Evolutionary conservation across 2,113 vertebrate species (phyloP).

Genomic region (Mesocricetus auratus): DNA sequence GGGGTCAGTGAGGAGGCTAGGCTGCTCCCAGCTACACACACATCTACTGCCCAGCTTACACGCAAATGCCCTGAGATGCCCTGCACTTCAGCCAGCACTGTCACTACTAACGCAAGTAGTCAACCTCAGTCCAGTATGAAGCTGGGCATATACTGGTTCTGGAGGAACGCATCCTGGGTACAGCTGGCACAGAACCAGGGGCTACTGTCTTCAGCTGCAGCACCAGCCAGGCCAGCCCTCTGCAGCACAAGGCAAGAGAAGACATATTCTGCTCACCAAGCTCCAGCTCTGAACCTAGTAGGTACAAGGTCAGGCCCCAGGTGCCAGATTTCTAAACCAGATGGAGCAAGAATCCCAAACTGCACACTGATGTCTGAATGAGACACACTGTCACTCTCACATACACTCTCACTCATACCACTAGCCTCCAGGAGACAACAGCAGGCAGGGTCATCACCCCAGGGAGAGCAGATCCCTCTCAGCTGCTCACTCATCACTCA

Average conservation of each 20-base stretch:
- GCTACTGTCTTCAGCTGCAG: neutral
- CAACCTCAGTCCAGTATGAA: neutral
- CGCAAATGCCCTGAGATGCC: neutral
- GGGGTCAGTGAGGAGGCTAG: neutral
- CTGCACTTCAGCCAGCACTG: neutral
- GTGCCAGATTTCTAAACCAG: slow-evolving; percentile 37
- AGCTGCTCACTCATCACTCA: too few species aligned
- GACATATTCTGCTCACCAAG: neutral
- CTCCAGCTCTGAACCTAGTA: neutral
- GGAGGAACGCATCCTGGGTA: neutral
- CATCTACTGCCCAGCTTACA: neutral
- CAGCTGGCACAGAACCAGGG: neutral
- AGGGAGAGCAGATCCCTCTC: neutral
- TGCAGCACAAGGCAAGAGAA: neutral
- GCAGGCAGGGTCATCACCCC: neutral
- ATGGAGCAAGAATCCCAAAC: neutral
- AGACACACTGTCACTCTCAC: neutral
- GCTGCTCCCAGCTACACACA: neutral
- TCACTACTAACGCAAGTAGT: neutral
- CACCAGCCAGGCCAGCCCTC: neutral
- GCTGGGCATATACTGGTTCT: neutral
- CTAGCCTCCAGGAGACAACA: neutral
- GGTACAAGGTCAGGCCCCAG: neutral
- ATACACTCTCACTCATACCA: accelerated
- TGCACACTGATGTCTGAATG: neutral